These are phyloP conservation scores for Drosophila takahashii DNA, from an alignment of 1,140 invertebrate genomes.

Conservation along the genomic window DNA sequence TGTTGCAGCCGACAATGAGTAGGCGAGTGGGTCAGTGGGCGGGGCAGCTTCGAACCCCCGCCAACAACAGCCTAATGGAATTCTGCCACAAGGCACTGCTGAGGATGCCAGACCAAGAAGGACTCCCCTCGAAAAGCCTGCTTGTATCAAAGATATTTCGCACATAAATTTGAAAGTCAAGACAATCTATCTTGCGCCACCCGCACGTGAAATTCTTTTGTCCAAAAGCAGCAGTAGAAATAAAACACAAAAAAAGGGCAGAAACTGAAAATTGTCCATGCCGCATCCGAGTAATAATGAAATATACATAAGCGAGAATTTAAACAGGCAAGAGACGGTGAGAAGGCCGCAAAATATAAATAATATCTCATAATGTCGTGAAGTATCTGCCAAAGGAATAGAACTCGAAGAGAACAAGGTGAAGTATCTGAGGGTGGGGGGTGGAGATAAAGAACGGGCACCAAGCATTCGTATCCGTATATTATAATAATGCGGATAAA, in stretches of 20 bases:
- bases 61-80: conserved; percentile 58
- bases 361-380: conserved; percentile 82
- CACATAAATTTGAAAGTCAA: conserved; percentile 76
- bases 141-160: conserved; percentile 71
- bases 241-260: conserved; percentile 2
- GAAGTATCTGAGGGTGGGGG: conserved; percentile 6
- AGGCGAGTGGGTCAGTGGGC: conserved; percentile 45
- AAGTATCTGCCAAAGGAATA: conserved; percentile 62
- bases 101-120: conserved; percentile 16
- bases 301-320: conserved; percentile 68
- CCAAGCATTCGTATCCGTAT: conserved; percentile 67
- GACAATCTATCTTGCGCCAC: conserved; percentile 78
- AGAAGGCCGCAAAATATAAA: conserved; percentile 65
- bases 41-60: conserved; percentile 24
- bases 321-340: conserved; percentile 15
- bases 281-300: conserved; percentile 52
- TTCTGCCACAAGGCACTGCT: conserved; percentile 39
- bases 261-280: conserved; percentile 43
- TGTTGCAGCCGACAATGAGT: conserved; percentile 65
- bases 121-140: conserved; percentile 22
- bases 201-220: conserved; percentile 78
- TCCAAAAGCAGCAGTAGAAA: conserved; percentile 41
- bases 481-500: conserved; percentile 85
- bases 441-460: neutral
- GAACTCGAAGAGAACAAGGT: conserved; percentile 19